Base-by-base conservation (phyloP, 2,113 vertebrate species). In the Shinisaurus crocodilurus region DNA sequence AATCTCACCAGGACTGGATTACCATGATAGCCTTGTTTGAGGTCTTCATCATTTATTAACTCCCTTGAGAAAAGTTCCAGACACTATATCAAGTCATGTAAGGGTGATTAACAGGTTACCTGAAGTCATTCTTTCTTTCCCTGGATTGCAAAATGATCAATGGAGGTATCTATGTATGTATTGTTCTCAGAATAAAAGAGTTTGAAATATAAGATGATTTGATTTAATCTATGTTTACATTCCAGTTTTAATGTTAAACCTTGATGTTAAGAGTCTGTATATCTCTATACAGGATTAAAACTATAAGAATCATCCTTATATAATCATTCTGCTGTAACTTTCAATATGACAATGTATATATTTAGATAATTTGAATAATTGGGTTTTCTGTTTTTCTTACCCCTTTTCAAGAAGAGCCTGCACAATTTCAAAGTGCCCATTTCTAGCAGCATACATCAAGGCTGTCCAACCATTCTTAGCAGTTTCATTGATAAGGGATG, bases 361-460 rank as follows among this genome's bases (percentile, higher is more conserved):
- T 83, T 63, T 63, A 75, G 34, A 76, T 9, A 48, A 65, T 29
- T 45, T 74, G 34, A 84, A 87, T 45, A 88, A 91, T 76, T 77
- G 37, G n/a, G 43, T 60, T 16, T 34, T 2, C 15, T 82, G 29
- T 81, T 82, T 75, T 65, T 29, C 95, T 97, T 98, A 99, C 99
- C 99, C 97, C 87, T 97, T 96, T 10, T 97, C 95, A 90, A 99
- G 97, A 79, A 99, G 98, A 88, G 94, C 67, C 43, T 97, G 96
- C 82, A 96, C 98, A 81, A 97, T 92, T 0, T 96, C 89, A 6
- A 93, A 90, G 91, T 99, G 98, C 37, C 99, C 99, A 34, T 99
- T 98, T 75, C 99, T 97, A 12, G 98, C 97, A 1, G 97, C 98
- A 40, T 98, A 96, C 99, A 99, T 99, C 90, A 99, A 93, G 3